Base-by-base conservation (phyloP, 2,797 vertebrate genomes). In the Manis crassicaudata region DNA sequence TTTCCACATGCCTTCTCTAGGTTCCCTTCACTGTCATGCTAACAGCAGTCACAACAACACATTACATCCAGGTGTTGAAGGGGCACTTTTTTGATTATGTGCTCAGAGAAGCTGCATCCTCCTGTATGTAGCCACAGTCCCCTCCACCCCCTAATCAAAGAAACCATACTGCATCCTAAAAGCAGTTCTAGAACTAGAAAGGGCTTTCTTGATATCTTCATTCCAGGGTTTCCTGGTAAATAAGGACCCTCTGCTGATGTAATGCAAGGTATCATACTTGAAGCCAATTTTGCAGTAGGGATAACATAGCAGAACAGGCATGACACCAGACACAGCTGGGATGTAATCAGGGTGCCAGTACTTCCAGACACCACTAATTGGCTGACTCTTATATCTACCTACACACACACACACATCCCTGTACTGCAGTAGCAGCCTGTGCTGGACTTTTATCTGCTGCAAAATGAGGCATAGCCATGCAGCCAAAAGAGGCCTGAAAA, bases 11-110 rank as follows among this genome's bases (percentile, higher is more conserved):
- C 17, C 50, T 92, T 56, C 37, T 35, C 70, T 27, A 6, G 29
- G 46, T 65, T 60, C 25, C 68, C 37, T 54, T 83, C 18, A 5
- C 2, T 65, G 27, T 17, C 12, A 7, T 63, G 21, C 82, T 43
- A 32, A 40, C n/a, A 43, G 40, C 3, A 54, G 27, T 27, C 56
- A 23, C 1, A 7, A 16, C 37, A n/a, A 1, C 3, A 3, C 6
- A 3, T 83, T 37, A 27, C 1, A 7, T 79, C 63, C 40, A 67
- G 46, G 29, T 40, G 4, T 65, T 35, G 43, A 75, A 37, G 56
- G 37, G 11, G 0, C 14, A 1, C 62, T 27, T 60, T 60, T 21
- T 52, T 52, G 43, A 27, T 60, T 60, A 52, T 3, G n/a, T 21
- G n/a, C 32, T 62, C 79, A 13, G 11, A 20, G 46, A 32, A 40